These are phyloP conservation scores for Heliconius melpomene DNA, from an alignment of 1,140 invertebrate species.

Conservation along the genomic window DNA sequence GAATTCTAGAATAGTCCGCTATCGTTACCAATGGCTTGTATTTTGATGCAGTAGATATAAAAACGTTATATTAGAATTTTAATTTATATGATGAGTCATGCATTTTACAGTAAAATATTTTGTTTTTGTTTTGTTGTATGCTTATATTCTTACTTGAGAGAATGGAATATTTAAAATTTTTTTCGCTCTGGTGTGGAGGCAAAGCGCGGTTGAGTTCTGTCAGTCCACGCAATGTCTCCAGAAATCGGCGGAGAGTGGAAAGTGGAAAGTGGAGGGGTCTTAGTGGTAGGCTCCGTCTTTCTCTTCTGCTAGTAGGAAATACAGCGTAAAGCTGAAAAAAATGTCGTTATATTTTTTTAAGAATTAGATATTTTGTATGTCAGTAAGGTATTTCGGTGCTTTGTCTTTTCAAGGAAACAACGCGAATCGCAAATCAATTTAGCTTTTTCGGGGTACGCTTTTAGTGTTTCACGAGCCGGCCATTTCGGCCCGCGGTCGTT, in stretches of 20 bases:
- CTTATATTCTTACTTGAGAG: too few species aligned
- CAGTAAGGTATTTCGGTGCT: not conserved
- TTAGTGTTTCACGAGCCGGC: conserved; percentile 51
- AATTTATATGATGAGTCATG: not conserved
- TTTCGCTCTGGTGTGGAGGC: too few species aligned
- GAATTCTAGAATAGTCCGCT: not conserved
- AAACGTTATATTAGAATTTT: not conserved
- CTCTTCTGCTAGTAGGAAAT: too few species aligned
- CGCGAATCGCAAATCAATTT: conserved; percentile 43
- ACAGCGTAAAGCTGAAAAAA: too few species aligned
- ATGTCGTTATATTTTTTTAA: too few species aligned
- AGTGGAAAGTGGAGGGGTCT: too few species aligned
- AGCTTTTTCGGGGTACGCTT: conserved; percentile 38
- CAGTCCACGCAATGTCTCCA: too few species aligned
- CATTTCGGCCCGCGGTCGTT: conserved; percentile 54
- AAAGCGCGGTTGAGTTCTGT: too few species aligned
- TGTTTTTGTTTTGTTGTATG: not conserved
- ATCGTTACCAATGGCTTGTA: not conserved
- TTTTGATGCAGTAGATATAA: not conserved
- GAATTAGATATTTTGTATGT: not conserved
- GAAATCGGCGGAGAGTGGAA: too few species aligned
- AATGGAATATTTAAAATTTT: too few species aligned
- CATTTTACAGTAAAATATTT: not conserved
- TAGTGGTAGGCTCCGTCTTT: too few species aligned
- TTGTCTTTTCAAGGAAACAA: conserved; percentile 27